A percentile compares a stretch with the other conserved stretches of the same genome.
These are phyloP conservation scores for Lasiommata megera DNA, from an alignment of 2,888 invertebrate genomes.

Conservation along the genomic window DNA sequence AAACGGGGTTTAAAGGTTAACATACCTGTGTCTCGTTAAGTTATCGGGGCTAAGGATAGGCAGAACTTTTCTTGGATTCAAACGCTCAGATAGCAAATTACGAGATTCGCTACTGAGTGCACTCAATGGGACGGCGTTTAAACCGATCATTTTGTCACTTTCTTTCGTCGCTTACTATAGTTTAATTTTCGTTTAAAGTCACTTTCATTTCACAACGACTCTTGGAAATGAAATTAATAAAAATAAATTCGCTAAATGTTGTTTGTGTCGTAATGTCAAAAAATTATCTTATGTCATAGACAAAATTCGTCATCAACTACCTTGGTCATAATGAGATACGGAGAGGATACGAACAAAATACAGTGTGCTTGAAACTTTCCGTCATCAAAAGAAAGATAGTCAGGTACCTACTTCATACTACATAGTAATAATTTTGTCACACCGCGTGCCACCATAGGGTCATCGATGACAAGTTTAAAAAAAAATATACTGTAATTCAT, in stretches of 20 bases:
- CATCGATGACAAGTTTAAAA: too few species aligned
- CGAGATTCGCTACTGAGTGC: conserved; percentile 68
- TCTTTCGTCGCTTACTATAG: conserved; percentile 2
- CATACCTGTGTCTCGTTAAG: conserved; percentile 74
- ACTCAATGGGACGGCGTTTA: conserved; percentile 60
- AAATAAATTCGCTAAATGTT: conserved; percentile 3
- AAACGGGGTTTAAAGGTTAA: conserved; percentile 1
- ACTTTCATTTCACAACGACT: conserved; percentile 25
- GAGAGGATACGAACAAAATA: too few species aligned
- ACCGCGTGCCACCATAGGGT: too few species aligned
- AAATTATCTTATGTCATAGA: neutral
- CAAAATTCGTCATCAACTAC: neutral
- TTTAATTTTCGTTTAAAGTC: conserved; percentile 4
- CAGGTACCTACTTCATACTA: too few species aligned
- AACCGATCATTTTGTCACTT: conserved; percentile 35
- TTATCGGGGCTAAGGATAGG: conserved; percentile 75
- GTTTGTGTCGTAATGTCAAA: conserved; percentile 13
- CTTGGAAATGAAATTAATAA: conserved; percentile 2
- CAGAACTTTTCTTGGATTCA: conserved; percentile 85
- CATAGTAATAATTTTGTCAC: too few species aligned
- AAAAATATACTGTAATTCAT: too few species aligned
- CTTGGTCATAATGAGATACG: too few species aligned
- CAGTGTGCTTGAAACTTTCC: too few species aligned
- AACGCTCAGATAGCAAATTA: conserved; percentile 78
- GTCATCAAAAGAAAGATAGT: too few species aligned